These are phyloP conservation scores for Psittacula cyanocephala DNA, from an alignment of 2,113 vertebrate species.

Conservation along the genomic window DNA sequence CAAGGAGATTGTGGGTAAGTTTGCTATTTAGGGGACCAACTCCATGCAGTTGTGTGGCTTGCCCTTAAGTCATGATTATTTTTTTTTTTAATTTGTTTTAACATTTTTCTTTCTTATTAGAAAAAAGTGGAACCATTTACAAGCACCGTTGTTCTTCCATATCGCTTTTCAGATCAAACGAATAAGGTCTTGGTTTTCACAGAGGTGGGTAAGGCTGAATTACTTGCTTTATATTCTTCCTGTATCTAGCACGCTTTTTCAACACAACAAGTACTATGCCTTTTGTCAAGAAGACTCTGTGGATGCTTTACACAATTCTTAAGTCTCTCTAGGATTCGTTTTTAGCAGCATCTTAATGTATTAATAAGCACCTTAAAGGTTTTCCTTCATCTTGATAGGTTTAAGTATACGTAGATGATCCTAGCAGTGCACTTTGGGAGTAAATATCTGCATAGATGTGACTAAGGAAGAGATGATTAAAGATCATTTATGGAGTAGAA, in stretches of 20 bases:
- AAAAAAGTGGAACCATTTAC: constrained; percentile 87
- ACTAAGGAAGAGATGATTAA: not conserved
- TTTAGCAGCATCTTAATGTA: not conserved
- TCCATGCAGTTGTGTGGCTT: fast-evolving
- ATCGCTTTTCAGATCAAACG: constrained; percentile 74
- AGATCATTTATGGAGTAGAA: not conserved
- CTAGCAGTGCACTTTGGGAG: fast-evolving
- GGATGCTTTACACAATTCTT: not conserved
- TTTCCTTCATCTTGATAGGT: not conserved
- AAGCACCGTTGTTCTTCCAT: constrained; percentile 77
- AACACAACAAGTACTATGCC: not conserved
- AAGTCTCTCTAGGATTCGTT: fast-evolving
- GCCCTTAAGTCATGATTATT: fast-evolving
- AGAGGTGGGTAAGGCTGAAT: constrained; percentile 74
- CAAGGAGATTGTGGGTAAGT: too few relatives aligned
- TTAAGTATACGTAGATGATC: not conserved
- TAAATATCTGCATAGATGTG: not conserved
- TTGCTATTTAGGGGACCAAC: fast-evolving
- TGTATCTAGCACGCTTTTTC: not conserved
- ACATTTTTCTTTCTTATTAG: constrained; percentile 64
- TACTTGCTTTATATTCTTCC: not conserved
- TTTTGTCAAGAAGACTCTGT: not conserved
- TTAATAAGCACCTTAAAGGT: not conserved
- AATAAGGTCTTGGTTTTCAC: constrained; percentile 91
- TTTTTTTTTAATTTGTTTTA: not conserved